Evolutionary conservation across 2,113 vertebrate species (phyloP).

Genomic region (Eolophus roseicapilla): DNA sequence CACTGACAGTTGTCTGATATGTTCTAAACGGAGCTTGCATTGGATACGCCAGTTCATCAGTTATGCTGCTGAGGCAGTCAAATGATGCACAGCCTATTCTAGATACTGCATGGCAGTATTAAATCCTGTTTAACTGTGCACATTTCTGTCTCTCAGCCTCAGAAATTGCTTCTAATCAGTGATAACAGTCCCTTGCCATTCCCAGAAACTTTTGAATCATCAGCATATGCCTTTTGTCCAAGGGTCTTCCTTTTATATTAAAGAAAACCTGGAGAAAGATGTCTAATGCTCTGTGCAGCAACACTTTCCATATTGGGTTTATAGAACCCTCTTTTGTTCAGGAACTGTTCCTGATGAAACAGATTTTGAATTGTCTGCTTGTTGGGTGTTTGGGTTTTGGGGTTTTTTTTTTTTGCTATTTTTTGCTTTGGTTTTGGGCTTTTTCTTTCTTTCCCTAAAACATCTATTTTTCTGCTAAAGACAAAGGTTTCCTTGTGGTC

Average conservation of each 20-base stretch:
- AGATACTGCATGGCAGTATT: not conserved
- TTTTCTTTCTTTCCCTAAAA: not conserved
- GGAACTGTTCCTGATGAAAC: not conserved
- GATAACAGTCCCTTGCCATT: not conserved
- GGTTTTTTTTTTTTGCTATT: accelerated
- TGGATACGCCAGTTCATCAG: not conserved
- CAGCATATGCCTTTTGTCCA: not conserved
- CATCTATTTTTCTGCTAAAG: not conserved
- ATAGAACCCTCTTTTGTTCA: not conserved
- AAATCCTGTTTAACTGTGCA: not conserved
- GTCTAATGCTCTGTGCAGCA: not conserved
- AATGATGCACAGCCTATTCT: not conserved
- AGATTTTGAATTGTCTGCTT: not conserved
- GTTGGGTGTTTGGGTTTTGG: accelerated
- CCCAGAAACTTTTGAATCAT: not conserved
- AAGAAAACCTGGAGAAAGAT: not conserved
- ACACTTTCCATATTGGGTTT: not conserved
- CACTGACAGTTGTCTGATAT: not conserved
- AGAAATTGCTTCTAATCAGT: not conserved
- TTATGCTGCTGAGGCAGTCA: not conserved
- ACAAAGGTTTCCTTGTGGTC: not conserved
- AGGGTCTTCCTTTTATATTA: not conserved
- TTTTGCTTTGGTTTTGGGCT: not conserved
- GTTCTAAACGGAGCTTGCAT: not conserved
- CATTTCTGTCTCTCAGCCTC: not conserved